These are phyloP conservation scores for Uria lomvia DNA, from an alignment of 2,113 vertebrate species.

Conservation along the genomic window DNA sequence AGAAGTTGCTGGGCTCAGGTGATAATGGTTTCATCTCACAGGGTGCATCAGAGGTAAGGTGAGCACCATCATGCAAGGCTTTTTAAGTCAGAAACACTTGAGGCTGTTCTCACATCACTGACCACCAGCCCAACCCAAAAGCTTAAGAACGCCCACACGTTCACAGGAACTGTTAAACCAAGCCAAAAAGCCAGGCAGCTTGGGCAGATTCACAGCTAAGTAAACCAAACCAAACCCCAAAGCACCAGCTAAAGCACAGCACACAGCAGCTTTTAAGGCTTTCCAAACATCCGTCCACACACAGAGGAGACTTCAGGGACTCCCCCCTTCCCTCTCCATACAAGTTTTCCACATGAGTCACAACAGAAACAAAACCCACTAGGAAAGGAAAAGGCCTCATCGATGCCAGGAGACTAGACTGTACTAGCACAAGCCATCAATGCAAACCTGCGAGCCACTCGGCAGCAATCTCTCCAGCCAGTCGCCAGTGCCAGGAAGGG, in stretches of 20 bases:
- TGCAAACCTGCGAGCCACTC: background rate
- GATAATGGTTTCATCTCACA: background rate
- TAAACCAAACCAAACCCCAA: background rate
- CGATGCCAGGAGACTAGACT: background rate
- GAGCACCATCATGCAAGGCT: background rate
- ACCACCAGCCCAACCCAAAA: background rate
- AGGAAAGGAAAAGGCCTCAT: background rate
- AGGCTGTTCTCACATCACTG: background rate
- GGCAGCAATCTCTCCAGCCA: background rate
- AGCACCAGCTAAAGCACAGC: background rate
- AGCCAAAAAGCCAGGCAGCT: background rate
- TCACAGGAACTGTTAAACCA: background rate
- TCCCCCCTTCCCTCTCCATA: background rate
- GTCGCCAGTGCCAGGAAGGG: background rate
- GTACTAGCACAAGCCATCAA: background rate
- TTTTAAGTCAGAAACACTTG: background rate
- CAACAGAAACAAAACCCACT: background rate
- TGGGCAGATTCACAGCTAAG: background rate
- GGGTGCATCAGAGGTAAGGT: background rate
- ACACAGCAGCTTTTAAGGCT: background rate
- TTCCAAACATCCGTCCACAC: background rate
- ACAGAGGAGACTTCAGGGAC: background rate
- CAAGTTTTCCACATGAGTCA: slow-evolving; percentile 13
- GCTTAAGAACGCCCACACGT: background rate
- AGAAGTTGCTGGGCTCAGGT: background rate